Conservation (phyloP, 2,113 vertebrate genomes). For the Gymnorhina tibicen region DNA sequence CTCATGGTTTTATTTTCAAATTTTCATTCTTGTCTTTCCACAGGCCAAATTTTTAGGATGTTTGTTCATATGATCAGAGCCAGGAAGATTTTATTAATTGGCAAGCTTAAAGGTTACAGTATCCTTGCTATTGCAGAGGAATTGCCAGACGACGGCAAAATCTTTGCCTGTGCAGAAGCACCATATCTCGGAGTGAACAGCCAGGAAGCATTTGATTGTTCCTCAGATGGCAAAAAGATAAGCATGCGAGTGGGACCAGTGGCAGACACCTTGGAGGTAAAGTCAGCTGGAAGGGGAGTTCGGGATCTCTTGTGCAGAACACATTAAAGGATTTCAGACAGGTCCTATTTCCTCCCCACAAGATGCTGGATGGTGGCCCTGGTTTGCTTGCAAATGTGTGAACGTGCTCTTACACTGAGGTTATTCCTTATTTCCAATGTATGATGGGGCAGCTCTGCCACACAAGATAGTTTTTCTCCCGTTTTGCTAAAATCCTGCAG, state of each 20-base stretch:
- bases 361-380: background rate
- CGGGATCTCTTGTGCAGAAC: background rate
- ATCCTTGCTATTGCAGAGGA: constrained; percentile 70
- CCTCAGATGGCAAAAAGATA: constrained; percentile 75
- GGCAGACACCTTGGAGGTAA: constrained; percentile 71
- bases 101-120: constrained; percentile 70
- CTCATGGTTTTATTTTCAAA: background rate
- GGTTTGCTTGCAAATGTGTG: background rate
- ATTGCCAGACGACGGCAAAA: constrained; percentile 71
- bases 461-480: background rate
- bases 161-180: constrained; percentile 66
- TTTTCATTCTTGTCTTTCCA: background rate
- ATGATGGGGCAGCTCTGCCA: background rate
- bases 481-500: background rate
- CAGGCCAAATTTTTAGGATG: constrained; percentile 72
- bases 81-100: constrained; percentile 71
- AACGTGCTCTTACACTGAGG: background rate
- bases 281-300: background rate
- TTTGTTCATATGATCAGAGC: constrained; percentile 65
- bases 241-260: constrained; percentile 61
- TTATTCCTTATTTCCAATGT: background rate
- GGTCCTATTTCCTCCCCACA: background rate
- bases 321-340: background rate
- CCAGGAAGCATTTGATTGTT: constrained; percentile 72
- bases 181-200: constrained; percentile 64